Base-by-base conservation (phyloP, 2,888 invertebrate genomes). In the Papilio demoleus region DNA sequence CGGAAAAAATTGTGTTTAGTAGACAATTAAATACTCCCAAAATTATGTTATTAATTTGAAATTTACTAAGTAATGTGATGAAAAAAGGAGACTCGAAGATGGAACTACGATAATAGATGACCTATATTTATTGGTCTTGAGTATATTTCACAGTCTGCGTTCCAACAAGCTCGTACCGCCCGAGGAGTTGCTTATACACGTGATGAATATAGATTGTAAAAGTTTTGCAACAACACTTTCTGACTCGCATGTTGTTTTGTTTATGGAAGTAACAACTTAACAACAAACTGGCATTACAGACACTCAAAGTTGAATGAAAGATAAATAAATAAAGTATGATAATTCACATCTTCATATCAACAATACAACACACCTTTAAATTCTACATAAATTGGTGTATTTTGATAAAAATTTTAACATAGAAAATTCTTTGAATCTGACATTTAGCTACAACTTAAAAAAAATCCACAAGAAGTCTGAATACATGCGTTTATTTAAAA, bases 131-230 rank as follows among this genome's bases (percentile, higher is more conserved):
- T n/a, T n/a, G n/a, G n/a, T n/a, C n/a, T n/a, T n/a, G n/a, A n/a
- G n/a, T n/a, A 27, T 27, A n/a, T 53, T 27, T 53, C 14, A 14
- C 11, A 0, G 12, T 19, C 11, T 47, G 19, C 19, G 11, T 5
- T 50, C 24, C 22, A 12, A 19, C 22, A 47, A 50, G 24, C 17
- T 50, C 14, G 4, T 8, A 14, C 12, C 24, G 22, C 22, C 19
- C 22, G 22, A 12, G 47, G 47, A 47, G 12, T 50, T 11, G 5
- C 31, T 31, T n/a, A 9, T 47, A 22, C 8, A n/a, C 50, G 24
- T 53, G 27, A 53, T 27, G n/a, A 53, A 53, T 53, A 27, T 2
- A 27, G 14, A 53, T n/a, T 53, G 24, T 14, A 53, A 27, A 53
- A 53, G 50, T 27, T 24, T 53, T 2, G 27, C 11, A 27, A 27